Conservation (phyloP, 2,888 invertebrate genomes). For the Malacosoma neustria region DNA sequence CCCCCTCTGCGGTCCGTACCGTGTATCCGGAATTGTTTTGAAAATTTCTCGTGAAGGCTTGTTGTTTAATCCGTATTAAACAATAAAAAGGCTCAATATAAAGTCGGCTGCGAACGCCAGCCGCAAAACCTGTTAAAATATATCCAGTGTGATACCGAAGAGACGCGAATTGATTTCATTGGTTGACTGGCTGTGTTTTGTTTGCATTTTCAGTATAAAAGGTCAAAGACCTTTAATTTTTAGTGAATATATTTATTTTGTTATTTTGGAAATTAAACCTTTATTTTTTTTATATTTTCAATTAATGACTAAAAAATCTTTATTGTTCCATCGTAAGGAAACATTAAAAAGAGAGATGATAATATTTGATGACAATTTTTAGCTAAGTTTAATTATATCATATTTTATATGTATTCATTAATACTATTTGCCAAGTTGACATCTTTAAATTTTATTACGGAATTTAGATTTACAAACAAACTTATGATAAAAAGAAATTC, state of each 20-base stretch:
- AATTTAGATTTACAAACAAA: no score
- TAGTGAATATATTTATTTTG: neutral
- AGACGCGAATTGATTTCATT: neutral
- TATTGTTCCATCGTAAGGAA: no score
- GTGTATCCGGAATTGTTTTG: slow-evolving; percentile 51
- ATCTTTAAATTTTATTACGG: no score
- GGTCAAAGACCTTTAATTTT: neutral
- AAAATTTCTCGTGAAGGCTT: slow-evolving; percentile 44
- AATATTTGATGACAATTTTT: no score
- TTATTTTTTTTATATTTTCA: no score
- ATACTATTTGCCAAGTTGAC: no score
- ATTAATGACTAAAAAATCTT: no score
- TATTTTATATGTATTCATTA: no score
- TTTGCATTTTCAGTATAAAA: neutral
- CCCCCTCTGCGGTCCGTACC: slow-evolving; percentile 51
- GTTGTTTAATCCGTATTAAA: slow-evolving; percentile 58
- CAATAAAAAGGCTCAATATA: slow-evolving; percentile 34
- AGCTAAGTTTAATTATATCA: no score
- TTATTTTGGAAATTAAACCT: neutral
- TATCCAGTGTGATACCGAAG: neutral
- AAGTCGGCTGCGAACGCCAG: neutral
- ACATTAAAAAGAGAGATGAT: no score
- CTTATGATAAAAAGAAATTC: no score
- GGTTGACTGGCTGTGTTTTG: neutral
- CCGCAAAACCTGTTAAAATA: neutral